A percentile compares a stretch with the other conserved stretches of the same genome.
These are phyloP conservation scores for Oplegnathus fasciatus DNA, from an alignment of 2,113 vertebrate species.

Conservation along the genomic window DNA sequence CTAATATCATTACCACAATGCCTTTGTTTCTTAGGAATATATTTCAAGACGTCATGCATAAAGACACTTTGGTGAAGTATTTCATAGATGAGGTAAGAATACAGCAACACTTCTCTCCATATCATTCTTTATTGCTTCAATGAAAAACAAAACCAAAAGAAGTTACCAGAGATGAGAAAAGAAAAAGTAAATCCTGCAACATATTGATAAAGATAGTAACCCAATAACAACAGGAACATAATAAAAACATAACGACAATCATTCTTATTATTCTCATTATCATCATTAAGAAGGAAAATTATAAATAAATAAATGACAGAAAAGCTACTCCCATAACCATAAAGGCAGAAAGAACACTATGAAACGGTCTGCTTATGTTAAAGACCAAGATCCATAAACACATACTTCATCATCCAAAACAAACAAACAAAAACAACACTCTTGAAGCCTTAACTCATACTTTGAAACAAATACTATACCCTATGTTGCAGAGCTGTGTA, in stretches of 20 bases:
- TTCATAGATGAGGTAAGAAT: slow-evolving; percentile 95
- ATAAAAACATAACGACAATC: background rate
- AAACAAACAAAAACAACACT: background rate
- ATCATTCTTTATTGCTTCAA: background rate
- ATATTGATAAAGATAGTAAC: background rate
- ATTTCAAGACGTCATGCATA: slow-evolving; percentile 96
- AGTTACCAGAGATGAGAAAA: background rate
- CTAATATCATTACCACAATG: background rate
- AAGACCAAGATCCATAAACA: background rate
- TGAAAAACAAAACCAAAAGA: background rate
- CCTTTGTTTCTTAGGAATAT: slow-evolving; percentile 87
- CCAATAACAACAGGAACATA: background rate
- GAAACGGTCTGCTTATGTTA: background rate
- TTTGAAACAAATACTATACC: background rate
- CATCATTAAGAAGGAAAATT: background rate
- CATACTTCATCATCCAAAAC: background rate
- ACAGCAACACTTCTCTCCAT: background rate
- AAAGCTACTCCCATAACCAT: too few species aligned
- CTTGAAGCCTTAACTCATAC: background rate
- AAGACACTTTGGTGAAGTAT: slow-evolving; percentile 93
- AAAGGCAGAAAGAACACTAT: background rate
- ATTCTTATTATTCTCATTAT: background rate
- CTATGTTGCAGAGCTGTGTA: background rate
- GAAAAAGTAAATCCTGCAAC: background rate
- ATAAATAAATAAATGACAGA: background rate